phyloP scores from a whole-genome alignment of 64 coral and sea anemone species.

The Actinia equina region DNA sequence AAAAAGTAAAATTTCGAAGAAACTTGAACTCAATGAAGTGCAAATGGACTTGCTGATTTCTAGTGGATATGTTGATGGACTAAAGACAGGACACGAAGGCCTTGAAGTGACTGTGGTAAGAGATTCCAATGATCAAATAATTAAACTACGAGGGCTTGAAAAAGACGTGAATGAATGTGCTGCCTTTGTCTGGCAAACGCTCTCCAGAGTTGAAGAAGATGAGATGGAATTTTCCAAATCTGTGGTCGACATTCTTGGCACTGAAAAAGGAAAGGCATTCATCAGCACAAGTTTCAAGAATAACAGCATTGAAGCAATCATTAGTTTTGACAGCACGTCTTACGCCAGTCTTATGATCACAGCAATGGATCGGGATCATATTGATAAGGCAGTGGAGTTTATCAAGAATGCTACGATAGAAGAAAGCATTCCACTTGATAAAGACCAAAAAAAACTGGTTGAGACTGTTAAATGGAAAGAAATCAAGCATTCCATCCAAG shows the following conservation, averaged over 20 bases:
- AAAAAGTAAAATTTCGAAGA: slow-evolving; percentile 13
- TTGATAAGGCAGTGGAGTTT: too few species aligned
- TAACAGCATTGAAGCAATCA: too few species aligned
- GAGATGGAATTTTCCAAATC: slow-evolving; percentile 14
- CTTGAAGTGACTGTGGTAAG: neutral
- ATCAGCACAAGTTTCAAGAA: too few species aligned
- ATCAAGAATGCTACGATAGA: slow-evolving; percentile 29
- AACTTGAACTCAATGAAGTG: neutral
- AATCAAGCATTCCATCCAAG: neutral
- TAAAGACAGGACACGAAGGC: neutral
- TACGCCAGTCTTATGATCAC: too few species aligned
- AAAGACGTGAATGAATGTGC: slow-evolving; percentile 3
- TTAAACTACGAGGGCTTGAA: slow-evolving; percentile 16
- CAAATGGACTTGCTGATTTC: neutral
- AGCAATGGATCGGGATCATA: too few species aligned
- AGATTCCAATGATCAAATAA: neutral
- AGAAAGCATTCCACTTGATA: slow-evolving; percentile 19
- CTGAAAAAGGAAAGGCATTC: neutral
- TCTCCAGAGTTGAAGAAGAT: slow-evolving; percentile 25
- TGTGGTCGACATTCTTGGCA: slow-evolving; percentile 12
- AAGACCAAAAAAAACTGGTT: slow-evolving; percentile 29
- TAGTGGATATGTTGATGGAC: neutral
- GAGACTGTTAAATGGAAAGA: slow-evolving; percentile 19
- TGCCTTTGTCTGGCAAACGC: neutral
- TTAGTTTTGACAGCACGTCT: too few species aligned